phyloP scores from a whole-genome alignment of 2,888 invertebrate species.

The Agriopis marginaria region DNA sequence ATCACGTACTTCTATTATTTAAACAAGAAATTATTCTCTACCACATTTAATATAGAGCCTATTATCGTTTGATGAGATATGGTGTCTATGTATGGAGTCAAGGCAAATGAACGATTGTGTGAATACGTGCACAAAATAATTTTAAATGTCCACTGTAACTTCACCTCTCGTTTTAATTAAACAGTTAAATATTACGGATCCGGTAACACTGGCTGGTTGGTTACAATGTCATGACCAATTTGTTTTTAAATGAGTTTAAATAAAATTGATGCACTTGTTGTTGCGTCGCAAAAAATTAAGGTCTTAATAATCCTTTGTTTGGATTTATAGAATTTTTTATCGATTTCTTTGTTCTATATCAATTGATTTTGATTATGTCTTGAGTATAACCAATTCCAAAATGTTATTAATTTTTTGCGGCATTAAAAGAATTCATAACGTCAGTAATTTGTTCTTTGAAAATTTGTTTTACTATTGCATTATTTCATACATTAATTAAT shows the following conservation, averaged over 20 bases:
- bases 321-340: constrained; percentile 7
- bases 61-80: constrained; percentile 38
- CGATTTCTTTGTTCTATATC: constrained; percentile 22
- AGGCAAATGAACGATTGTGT: constrained; percentile 73
- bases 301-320: constrained; percentile 27
- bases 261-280: constrained; percentile 28
- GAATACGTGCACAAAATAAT: constrained; percentile 67
- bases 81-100: constrained; percentile 50
- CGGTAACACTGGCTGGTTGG: constrained; percentile 46
- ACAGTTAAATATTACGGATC: constrained; percentile 37
- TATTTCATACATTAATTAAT: too few species aligned
- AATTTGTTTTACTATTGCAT: too few species aligned
- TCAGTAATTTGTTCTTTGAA: background rate
- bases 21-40: constrained; percentile 30
- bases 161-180: constrained; percentile 45
- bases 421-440: background rate
- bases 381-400: background rate
- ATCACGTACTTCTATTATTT: constrained; percentile 51
- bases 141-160: constrained; percentile 50
- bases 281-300: constrained; percentile 31
- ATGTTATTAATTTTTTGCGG: constrained; percentile 5
- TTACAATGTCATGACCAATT: constrained; percentile 61
- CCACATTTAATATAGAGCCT: constrained; percentile 20
- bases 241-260: constrained; percentile 58
- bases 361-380: constrained; percentile 6